phyloP scores from a whole-genome alignment of 2,888 invertebrate species.

The Chouioia cunea region DNA sequence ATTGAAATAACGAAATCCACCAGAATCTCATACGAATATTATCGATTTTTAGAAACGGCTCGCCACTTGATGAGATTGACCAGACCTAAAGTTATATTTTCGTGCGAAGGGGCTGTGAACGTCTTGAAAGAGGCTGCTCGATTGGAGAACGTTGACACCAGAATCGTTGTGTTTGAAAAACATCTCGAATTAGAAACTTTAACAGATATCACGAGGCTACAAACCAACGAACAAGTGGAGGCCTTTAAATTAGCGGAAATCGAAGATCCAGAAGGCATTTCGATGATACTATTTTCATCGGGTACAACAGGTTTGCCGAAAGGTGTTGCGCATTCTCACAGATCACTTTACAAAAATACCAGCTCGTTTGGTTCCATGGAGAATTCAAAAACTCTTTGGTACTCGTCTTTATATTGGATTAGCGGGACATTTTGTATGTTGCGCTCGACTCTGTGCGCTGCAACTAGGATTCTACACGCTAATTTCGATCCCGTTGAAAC shows the following conservation, averaged over 20 bases:
- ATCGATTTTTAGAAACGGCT: slow-evolving; percentile 54
- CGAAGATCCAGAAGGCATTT: slow-evolving; percentile 47
- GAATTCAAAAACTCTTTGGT: slow-evolving; percentile 44
- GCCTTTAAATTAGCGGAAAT: slow-evolving; percentile 51
- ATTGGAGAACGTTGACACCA: slow-evolving; percentile 48
- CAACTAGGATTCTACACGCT: slow-evolving; percentile 52
- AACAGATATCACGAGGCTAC: slow-evolving; percentile 48
- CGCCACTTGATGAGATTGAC: slow-evolving; percentile 53
- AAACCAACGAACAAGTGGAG: slow-evolving; percentile 47
- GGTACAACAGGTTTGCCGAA: slow-evolving; percentile 63
- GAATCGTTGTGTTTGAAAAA: slow-evolving; percentile 54
- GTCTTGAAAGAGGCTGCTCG: slow-evolving; percentile 47
- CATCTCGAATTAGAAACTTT: slow-evolving; percentile 48
- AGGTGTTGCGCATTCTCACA: slow-evolving; percentile 56
- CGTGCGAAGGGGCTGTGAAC: slow-evolving; percentile 38
- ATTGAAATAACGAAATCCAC: no score
- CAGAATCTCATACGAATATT: no score
- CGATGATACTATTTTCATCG: slow-evolving; percentile 59
- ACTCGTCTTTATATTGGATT: slow-evolving; percentile 60
- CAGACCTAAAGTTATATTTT: slow-evolving; percentile 58
- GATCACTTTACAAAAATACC: slow-evolving; percentile 47
- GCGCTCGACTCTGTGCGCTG: slow-evolving; percentile 23
- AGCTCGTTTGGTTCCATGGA: not conserved
- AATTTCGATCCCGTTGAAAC: slow-evolving; percentile 53
- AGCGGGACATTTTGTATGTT: slow-evolving; percentile 54